Evolutionary conservation across 2,888 invertebrate genomes (phyloP).

Genomic region (Entomobrya proxima): DNA sequence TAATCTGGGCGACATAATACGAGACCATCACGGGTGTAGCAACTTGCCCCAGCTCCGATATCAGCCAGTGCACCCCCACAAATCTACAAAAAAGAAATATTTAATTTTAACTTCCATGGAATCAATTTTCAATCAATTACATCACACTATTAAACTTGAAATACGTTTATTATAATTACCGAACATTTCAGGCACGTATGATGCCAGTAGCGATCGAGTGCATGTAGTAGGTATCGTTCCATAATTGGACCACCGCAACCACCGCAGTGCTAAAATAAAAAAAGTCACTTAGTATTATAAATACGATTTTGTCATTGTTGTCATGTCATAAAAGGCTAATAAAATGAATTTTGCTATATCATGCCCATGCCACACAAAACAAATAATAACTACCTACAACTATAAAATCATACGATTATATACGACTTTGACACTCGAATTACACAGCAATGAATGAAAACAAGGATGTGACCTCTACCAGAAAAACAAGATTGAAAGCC

Average conservation of each 20-base stretch:
- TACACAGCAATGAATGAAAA: conserved; percentile 45
- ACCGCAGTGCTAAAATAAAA: conserved; percentile 81
- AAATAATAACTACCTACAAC: conserved; percentile 4
- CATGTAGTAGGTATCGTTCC: conserved; percentile 93
- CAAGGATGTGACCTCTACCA: conserved; percentile 54
- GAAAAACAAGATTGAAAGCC: not conserved
- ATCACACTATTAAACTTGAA: no score
- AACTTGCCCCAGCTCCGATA: conserved; percentile 92
- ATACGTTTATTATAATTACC: no score
- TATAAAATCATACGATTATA: no score
- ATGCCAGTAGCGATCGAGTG: conserved; percentile 97
- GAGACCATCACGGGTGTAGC: conserved; percentile 95
- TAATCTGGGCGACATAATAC: conserved; percentile 97
- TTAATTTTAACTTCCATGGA: no score
- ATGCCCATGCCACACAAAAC: no score
- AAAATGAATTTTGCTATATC: no score
- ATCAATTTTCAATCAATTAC: no score
- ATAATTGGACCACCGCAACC: conserved; percentile 93
- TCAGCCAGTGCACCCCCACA: conserved; percentile 91
- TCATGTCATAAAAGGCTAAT: no score
- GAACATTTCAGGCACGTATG: conserved; percentile 96
- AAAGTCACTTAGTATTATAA: not conserved
- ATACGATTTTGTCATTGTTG: not conserved
- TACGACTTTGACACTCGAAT: conserved; percentile 6
- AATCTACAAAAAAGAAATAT: no score